Conservation (phyloP, 2,113 vertebrate species). For the Misgurnus mizolepis region DNA sequence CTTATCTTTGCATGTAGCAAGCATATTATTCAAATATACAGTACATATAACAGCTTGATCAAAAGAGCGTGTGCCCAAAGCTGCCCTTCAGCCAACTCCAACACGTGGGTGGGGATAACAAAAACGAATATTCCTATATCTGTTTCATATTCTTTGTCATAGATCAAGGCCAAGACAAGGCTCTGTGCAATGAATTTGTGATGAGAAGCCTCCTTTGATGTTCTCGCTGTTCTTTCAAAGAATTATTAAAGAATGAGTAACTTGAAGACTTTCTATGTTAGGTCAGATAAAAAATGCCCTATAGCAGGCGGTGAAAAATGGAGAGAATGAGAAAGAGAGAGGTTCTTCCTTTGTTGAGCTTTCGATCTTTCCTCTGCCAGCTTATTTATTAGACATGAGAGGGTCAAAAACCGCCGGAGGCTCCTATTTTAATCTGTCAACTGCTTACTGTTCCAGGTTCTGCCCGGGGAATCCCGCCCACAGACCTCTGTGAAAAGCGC, state of each 20-base stretch:
- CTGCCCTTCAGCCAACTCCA: conserved; percentile 65
- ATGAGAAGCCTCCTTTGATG: conserved; percentile 63
- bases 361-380: conserved; percentile 44
- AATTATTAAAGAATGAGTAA: conserved; percentile 55
- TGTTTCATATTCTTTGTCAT: conserved; percentile 56
- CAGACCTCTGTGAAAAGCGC: neutral
- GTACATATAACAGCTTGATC: conserved; percentile 58
- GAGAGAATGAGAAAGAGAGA: conserved; percentile 19
- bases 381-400: conserved; percentile 58
- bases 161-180: conserved; percentile 59
- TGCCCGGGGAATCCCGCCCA: neutral
- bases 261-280: conserved; percentile 44
- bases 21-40: conserved; percentile 28
- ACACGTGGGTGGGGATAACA: conserved; percentile 52
- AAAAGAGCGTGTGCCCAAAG: conserved; percentile 59
- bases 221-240: conserved; percentile 49
- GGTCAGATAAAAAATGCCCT: conserved; percentile 47
- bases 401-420: conserved; percentile 51
- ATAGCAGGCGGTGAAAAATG: conserved; percentile 11
- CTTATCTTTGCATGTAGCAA: conserved; percentile 34
- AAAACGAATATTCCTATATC: conserved; percentile 55
- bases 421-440: conserved; percentile 41
- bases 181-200: conserved; percentile 57
- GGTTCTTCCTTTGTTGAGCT: conserved; percentile 26
- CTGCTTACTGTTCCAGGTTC: conserved; percentile 11